Conservation (phyloP, 2,797 vertebrate species). For the Neopelma chrysocephalum region DNA sequence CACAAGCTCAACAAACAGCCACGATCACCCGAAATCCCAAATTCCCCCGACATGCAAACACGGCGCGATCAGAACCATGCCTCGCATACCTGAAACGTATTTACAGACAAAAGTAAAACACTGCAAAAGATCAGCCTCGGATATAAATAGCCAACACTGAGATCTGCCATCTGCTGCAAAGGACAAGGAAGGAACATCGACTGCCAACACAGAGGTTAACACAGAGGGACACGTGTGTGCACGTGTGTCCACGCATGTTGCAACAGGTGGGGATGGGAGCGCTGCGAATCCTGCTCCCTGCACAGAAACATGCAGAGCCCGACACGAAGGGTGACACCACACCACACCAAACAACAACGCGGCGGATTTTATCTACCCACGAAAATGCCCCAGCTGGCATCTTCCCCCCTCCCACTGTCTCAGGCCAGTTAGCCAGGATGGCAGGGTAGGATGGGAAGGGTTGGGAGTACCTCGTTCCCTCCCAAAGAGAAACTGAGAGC, state of each 20-base stretch:
- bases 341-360: constrained; percentile 3
- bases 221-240: constrained; percentile 3
- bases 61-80: not conserved
- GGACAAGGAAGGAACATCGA: constrained; percentile 45
- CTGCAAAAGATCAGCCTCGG: constrained; percentile 7
- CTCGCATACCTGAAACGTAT: not conserved
- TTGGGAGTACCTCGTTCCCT: not conserved
- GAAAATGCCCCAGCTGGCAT: not conserved
- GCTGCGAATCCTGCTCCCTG: not conserved
- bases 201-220: constrained; percentile 39
- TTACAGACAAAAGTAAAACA: constrained; percentile 50
- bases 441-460: not conserved
- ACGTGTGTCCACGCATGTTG: not conserved
- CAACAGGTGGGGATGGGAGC: not conserved
- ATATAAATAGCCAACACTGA: constrained; percentile 63
- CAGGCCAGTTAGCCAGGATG: fast-evolving
- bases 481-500: not conserved
- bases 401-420: not conserved
- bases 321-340: not conserved
- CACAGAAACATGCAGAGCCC: constrained; percentile 43
- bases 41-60: constrained; percentile 31
- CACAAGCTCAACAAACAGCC: constrained; percentile 18
- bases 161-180: constrained; percentile 59
- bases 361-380: not conserved
- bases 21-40: not conserved